phyloP scores from a whole-genome alignment of 2,888 invertebrate genomes.

The Oligia strigilis region DNA sequence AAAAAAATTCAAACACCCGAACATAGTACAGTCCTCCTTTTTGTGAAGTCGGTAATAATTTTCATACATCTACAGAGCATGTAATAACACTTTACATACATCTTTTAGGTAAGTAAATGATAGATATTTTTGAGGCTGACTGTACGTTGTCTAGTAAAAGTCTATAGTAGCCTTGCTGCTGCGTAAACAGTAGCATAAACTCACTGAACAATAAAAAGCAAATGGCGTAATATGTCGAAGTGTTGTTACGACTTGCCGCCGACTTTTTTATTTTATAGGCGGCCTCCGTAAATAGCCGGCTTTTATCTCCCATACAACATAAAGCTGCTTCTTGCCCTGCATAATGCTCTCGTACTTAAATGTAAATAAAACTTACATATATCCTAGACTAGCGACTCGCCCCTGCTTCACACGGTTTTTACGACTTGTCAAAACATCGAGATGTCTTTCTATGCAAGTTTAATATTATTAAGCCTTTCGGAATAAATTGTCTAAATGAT shows the following conservation, averaged over 20 bases:
- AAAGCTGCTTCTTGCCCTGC: constrained; percentile 29
- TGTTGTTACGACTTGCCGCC: constrained; percentile 52
- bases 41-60: no score
- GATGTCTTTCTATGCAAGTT: neutral
- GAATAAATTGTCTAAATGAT: neutral
- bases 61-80: neutral
- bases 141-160: neutral
- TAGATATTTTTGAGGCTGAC: neutral
- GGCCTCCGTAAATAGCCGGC: constrained; percentile 39
- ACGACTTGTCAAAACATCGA: neutral
- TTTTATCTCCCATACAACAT: constrained; percentile 49
- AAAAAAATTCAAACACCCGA: no score
- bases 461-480: neutral
- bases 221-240: constrained; percentile 56
- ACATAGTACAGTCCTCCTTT: no score
- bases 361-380: constrained; percentile 19
- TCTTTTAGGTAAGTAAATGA: neutral
- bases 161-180: constrained; percentile 11
- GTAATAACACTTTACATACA: neutral
- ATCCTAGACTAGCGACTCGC: neutral
- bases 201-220: constrained; percentile 54
- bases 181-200: constrained; percentile 34
- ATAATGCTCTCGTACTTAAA: constrained; percentile 13
- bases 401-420: neutral
- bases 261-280: constrained; percentile 55